Evolutionary conservation across 2,797 vertebrate species (phyloP).

Genomic region (Mormyrops boulengeri): DNA sequence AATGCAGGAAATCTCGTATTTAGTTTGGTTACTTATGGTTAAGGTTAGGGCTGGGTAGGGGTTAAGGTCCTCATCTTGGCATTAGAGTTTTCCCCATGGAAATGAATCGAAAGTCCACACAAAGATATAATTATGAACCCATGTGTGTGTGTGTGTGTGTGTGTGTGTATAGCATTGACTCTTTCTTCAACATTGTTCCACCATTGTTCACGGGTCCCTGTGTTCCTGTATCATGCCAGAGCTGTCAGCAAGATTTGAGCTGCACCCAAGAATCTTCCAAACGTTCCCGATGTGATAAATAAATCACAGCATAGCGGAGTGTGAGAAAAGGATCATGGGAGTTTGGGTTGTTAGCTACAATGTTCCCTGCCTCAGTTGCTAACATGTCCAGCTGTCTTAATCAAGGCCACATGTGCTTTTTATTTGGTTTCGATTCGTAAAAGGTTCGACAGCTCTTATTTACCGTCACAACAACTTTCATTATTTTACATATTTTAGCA

Average conservation of each 20-base stretch:
- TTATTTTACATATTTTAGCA: background rate
- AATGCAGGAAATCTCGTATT: background rate
- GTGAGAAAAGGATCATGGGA: slow-evolving; percentile 1
- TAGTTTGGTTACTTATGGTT: background rate
- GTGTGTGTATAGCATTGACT: background rate
- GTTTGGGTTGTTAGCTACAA: background rate
- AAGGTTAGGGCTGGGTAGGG: background rate
- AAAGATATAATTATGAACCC: background rate
- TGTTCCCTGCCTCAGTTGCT: background rate
- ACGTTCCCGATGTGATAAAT: slow-evolving; percentile 40
- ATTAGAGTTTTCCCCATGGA: background rate
- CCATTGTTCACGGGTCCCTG: background rate
- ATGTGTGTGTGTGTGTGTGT: background rate
- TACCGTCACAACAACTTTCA: background rate
- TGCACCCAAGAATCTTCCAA: slow-evolving; percentile 9
- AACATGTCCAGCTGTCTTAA: background rate
- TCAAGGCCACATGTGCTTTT: background rate
- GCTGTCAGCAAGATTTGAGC: background rate
- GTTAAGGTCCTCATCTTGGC: background rate
- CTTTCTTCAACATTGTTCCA: background rate
- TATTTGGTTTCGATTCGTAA: background rate
- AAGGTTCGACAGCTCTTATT: background rate
- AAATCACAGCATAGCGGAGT: slow-evolving; percentile 27
- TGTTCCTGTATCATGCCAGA: slow-evolving; percentile 9
- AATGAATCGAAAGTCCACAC: background rate